Evolutionary conservation across 2,888 invertebrate genomes (phyloP).

Genomic region (Entomobrya proxima): DNA sequence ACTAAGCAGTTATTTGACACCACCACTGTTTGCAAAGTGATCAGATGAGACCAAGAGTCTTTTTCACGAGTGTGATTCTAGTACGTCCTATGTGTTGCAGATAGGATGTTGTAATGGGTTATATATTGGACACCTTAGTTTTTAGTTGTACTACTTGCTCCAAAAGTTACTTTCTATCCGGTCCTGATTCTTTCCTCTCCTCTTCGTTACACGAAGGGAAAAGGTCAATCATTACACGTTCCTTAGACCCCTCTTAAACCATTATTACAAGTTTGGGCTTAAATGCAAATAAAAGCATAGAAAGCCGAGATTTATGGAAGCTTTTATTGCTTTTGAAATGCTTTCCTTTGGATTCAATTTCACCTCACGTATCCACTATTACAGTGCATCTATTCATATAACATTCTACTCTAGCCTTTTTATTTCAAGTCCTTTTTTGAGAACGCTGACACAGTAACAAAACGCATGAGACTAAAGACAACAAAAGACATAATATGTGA

Average conservation of each 20-base stretch:
- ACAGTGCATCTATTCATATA: background rate
- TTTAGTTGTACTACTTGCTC: background rate
- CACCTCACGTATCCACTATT: slow-evolving; percentile 45
- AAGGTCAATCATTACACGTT: slow-evolving; percentile 55
- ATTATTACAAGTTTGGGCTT: slow-evolving; percentile 41
- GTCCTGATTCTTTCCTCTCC: background rate
- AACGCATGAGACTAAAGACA: background rate
- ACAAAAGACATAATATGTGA: background rate
- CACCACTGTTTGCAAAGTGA: background rate
- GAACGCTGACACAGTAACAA: slow-evolving; percentile 4
- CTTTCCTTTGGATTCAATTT: slow-evolving; percentile 60
- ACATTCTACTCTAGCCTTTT: background rate
- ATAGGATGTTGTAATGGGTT: background rate
- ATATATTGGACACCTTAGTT: background rate
- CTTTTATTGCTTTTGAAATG: slow-evolving; percentile 58
- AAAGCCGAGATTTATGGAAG: slow-evolving; percentile 50
- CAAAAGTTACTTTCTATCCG: background rate
- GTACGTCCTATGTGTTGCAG: background rate
- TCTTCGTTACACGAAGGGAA: background rate
- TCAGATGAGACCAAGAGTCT: background rate
- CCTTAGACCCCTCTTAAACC: slow-evolving; percentile 35
- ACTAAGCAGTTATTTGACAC: slow-evolving; percentile 26
- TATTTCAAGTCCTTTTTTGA: background rate
- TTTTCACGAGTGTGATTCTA: slow-evolving; percentile 17
- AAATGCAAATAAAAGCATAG: slow-evolving; percentile 62